Evolutionary conservation across 1,140 invertebrate genomes (phyloP), one percentile per base, ranked within the genome.

Genomic region (Drosophila pachea): DNA sequence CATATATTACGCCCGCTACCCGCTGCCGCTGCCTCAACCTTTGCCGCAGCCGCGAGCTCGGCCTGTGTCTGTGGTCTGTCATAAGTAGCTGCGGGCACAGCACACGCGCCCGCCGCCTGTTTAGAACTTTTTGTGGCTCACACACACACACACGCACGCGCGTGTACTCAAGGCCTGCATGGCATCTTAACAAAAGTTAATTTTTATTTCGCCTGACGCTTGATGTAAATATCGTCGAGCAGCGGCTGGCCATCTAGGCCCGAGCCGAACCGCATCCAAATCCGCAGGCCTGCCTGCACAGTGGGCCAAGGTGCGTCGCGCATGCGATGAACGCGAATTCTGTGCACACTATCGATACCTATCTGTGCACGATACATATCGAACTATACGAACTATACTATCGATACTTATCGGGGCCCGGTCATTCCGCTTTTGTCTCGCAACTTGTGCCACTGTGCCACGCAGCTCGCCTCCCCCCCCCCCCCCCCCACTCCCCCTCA

Each of bases 381-480:
- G 22, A 22, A 2, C 1, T 22, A 1, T 2, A 3, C 22, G 22
- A 22, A 22, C 22, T 22, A 22, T 3, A 2, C 22, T 22, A 22
- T 22, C 1, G 22, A 22, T 22, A 22, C 22, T 22, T 22, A 22
- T n/a, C n/a, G n/a, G n/a, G n/a, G n/a, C n/a, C n/a, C n/a, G n/a
- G n/a, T n/a, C n/a, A n/a, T n/a, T n/a, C n/a, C n/a, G 22, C 22
- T 22, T 22, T 22, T 47, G 60, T 14, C 29, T 8, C 22, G 38
- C 64, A 54, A 64, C 67, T 53, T 73, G 42, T 49, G 54, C 56
- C 75, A 75, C 68, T 22, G 67, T 84, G 78, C 62, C 76, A 58
- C 63, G 31, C 76, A 65, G 77, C 64, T 77, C 66, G 55, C 65
- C 64, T 69, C 70, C 70, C 73, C 71, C 73, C 69, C 65, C 56